These are phyloP conservation scores for Calcarius lapponicus DNA, from an alignment of 2,797 vertebrate species.

Conservation along the genomic window DNA sequence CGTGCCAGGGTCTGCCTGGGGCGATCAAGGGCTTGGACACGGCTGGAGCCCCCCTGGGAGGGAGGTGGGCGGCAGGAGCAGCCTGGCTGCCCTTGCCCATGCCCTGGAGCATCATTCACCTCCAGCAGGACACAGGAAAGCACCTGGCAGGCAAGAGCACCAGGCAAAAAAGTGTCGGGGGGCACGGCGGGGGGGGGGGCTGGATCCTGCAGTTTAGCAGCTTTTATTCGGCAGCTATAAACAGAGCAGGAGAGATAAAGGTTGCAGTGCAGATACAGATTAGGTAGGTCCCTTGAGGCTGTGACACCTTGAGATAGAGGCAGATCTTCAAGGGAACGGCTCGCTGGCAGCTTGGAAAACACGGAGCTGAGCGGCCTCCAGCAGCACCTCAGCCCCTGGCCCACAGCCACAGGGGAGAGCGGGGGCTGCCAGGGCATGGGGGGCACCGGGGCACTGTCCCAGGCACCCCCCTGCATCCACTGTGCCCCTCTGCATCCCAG, in stretches of 20 bases:
- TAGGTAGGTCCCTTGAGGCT: constrained; percentile 66
- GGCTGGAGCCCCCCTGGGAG: neutral
- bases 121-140: neutral
- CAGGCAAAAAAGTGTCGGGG: constrained; percentile 25
- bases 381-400: neutral
- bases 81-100: neutral
- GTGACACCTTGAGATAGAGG: constrained; percentile 66
- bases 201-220: constrained; percentile 52
- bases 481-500: fast-evolving
- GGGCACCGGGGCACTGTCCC: neutral
- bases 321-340: constrained; percentile 60
- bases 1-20: neutral
- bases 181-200: neutral
- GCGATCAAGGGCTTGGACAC: neutral
- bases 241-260: constrained; percentile 68
- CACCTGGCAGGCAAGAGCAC: constrained; percentile 16
- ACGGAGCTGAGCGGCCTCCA: neutral
- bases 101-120: neutral
- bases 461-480: fast-evolving
- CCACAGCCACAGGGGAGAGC: neutral
- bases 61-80: neutral
- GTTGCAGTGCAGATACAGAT: constrained; percentile 65
- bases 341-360: constrained; percentile 62
- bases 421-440: neutral
- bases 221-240: constrained; percentile 58